Evolutionary conservation across 2,888 invertebrate genomes (phyloP).

Genomic region (Melangyna quadrimaculata): DNA sequence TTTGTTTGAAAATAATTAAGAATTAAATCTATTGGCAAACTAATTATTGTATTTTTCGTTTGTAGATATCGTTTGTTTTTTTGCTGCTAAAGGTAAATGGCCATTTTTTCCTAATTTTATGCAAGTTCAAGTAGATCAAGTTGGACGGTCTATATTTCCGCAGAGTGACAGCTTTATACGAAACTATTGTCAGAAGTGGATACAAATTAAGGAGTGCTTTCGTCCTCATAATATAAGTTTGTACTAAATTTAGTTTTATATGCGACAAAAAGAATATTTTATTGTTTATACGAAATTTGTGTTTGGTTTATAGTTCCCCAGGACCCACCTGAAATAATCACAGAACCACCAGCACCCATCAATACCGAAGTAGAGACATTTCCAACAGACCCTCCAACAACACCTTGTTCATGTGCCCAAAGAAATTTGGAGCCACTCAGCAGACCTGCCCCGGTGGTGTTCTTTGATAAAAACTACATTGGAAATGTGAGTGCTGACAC

Average conservation of each 20-base stretch:
- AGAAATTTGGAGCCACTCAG: constrained; percentile 71
- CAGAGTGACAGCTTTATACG: constrained; percentile 78
- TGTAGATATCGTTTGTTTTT: constrained; percentile 79
- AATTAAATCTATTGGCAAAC: not conserved
- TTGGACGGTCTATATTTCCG: constrained; percentile 77
- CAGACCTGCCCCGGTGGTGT: constrained; percentile 75
- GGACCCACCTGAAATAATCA: constrained; percentile 26
- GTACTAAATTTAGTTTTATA: not conserved
- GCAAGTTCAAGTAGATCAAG: constrained; percentile 78
- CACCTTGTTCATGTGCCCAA: constrained; percentile 74
- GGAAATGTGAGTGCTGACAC: constrained; percentile 79
- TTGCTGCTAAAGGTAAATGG: constrained; percentile 80
- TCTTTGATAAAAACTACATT: constrained; percentile 79
- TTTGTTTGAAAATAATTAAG: too few species aligned
- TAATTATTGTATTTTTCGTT: not conserved
- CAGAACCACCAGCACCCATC: constrained; percentile 71
- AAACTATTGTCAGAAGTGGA: constrained; percentile 79
- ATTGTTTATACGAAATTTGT: not conserved
- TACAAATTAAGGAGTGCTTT: constrained; percentile 79
- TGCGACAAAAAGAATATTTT: not conserved
- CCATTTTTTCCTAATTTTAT: constrained; percentile 79
- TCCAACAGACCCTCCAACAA: constrained; percentile 56
- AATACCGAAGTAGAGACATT: constrained; percentile 75
- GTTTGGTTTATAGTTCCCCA: not conserved
- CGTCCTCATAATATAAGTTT: constrained; percentile 73